phyloP scores from a whole-genome alignment of 2,888 invertebrate species.

The Luperina testacea region DNA sequence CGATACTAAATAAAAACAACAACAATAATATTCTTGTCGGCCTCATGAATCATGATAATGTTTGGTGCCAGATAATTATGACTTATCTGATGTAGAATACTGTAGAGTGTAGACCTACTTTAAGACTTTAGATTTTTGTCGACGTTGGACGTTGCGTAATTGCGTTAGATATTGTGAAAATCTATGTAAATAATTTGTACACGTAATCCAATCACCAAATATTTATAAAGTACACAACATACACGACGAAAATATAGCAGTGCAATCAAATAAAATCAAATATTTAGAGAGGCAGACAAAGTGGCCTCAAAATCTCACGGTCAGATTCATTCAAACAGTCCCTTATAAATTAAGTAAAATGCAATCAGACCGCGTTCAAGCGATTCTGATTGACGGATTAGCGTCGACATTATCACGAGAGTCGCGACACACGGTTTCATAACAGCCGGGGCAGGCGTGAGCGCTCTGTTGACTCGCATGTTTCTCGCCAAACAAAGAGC shows the following conservation, averaged over 20 bases:
- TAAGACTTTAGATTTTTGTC: constrained; percentile 6
- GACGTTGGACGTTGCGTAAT: constrained; percentile 18
- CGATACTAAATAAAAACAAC: constrained; percentile 66
- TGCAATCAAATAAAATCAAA: constrained; percentile 47
- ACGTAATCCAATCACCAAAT: constrained; percentile 40
- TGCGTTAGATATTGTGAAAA: constrained; percentile 39
- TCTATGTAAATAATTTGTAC: constrained; percentile 25
- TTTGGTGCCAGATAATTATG: constrained; percentile 32
- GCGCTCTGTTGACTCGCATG: constrained; percentile 86
- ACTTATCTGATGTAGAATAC: constrained; percentile 31
- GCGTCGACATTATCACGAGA: constrained; percentile 68
- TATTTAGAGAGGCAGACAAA: constrained; percentile 40
- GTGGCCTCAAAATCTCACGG: constrained; percentile 50
- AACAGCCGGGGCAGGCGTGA: constrained; percentile 68
- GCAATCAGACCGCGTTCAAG: constrained; percentile 54
- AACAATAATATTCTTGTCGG: constrained; percentile 54
- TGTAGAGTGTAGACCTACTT: constrained; percentile 1
- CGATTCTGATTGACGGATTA: constrained; percentile 80
- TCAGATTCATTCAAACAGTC: constrained; percentile 51
- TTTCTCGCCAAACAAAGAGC: constrained; percentile 88
- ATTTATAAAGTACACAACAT: constrained; percentile 38
- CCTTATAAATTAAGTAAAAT: constrained; percentile 56
- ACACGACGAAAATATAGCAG: constrained; percentile 34
- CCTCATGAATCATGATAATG: constrained; percentile 50
- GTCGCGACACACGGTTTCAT: constrained; percentile 69